Percentiles rank a stretch among this genome's conserved stretches.
phyloP scores from a whole-genome alignment of 2,797 vertebrate genomes.

The Stomatorhinus walkeri region DNA sequence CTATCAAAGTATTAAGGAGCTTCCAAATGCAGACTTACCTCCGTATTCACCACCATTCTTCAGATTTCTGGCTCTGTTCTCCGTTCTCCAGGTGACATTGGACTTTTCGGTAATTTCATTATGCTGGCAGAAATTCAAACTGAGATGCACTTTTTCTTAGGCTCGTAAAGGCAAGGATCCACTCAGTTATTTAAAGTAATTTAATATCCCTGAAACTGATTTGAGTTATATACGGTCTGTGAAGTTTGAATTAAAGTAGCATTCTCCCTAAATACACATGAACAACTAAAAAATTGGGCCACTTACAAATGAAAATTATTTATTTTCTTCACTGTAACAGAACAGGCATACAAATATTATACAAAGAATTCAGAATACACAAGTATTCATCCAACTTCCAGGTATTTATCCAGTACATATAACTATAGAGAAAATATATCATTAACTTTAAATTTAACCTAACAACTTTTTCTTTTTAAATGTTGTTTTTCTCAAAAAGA shows the following conservation, averaged over 20 bases:
- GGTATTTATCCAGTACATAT: neutral
- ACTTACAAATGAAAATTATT: neutral
- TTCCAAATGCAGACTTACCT: neutral
- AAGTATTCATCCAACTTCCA: neutral
- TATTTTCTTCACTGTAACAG: neutral
- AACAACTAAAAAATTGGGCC: neutral
- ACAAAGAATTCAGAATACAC: neutral
- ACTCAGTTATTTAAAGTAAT: slow-evolving; percentile 1
- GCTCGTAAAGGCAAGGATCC: neutral
- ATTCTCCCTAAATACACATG: neutral
- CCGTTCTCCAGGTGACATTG: neutral
- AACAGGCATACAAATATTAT: neutral
- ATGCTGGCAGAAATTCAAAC: neutral
- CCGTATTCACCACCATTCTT: neutral
- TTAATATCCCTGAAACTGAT: slow-evolving; percentile 5
- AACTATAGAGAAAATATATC: neutral
- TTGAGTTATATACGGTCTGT: slow-evolving; percentile 5
- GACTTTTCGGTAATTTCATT: neutral
- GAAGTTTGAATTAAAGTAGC: neutral
- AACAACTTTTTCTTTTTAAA: neutral
- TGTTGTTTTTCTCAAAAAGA: neutral
- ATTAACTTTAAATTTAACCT: neutral
- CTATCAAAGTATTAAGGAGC: neutral
- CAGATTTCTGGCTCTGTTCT: neutral
- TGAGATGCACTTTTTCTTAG: neutral